A percentile compares a stretch with the other conserved stretches of the same genome.
Conservation (phyloP, 2,797 vertebrate species). For the Distichodus sexfasciatus region DNA sequence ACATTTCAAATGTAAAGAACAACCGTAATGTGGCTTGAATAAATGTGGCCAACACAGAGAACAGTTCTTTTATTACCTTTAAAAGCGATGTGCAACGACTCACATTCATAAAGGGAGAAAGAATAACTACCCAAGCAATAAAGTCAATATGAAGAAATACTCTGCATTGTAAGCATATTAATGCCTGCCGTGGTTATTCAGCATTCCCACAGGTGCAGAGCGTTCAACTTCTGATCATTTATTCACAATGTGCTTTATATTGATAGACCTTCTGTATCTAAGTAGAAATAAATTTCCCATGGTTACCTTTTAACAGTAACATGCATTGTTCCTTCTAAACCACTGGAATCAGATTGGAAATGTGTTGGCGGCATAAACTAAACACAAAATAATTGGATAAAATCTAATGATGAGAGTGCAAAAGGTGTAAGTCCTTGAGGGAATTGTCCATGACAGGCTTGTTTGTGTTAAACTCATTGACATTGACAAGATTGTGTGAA, state of each 20-base stretch:
- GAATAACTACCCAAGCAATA: conserved; percentile 21
- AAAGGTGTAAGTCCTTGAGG: not conserved
- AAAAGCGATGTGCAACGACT: not conserved
- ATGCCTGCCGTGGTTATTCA: conserved; percentile 9
- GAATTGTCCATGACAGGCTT: not conserved
- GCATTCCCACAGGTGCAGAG: conserved; percentile 18
- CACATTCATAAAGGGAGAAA: not conserved
- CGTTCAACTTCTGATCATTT: conserved; percentile 20
- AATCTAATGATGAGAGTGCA: not conserved
- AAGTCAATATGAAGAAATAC: conserved; percentile 22
- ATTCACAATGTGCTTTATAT: conserved; percentile 18
- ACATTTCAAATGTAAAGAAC: not conserved
- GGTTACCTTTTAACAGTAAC: conserved; percentile 23
- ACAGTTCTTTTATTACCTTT: not conserved
- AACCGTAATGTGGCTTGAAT: not conserved
- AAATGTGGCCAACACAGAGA: not conserved
- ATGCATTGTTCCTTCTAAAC: not conserved
- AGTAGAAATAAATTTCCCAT: conserved; percentile 31
- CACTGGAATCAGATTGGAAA: not conserved
- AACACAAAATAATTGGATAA: not conserved
- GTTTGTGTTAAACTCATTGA: not conserved
- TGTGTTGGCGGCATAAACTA: not conserved
- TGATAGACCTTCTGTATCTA: conserved; percentile 11
- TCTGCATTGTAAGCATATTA: conserved; percentile 18
- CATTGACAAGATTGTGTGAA: not conserved